These are phyloP conservation scores for Limnephilus lunatus DNA, from an alignment of 2,888 invertebrate species.

Conservation along the genomic window DNA sequence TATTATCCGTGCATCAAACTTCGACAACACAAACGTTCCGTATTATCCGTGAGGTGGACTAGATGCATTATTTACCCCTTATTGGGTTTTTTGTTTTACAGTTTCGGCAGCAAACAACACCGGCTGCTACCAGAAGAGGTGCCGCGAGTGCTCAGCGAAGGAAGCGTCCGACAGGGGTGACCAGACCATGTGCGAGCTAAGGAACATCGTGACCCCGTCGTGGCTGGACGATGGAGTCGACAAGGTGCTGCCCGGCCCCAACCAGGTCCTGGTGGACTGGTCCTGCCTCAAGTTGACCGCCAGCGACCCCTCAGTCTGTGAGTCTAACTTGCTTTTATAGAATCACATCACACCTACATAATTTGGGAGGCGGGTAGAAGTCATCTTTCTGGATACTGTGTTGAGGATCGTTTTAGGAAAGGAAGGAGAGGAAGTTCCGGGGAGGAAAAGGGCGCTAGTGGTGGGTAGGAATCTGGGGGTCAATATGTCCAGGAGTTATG, in stretches of 20 bases:
- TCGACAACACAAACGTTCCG: too few relatives aligned
- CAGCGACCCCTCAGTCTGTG: conserved; percentile 53
- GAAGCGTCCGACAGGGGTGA: background rate
- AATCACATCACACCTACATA: too few relatives aligned
- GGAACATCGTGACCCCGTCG: conserved; percentile 33
- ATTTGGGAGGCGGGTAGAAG: too few relatives aligned
- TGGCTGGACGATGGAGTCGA: conserved; percentile 41
- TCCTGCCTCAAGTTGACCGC: conserved; percentile 62
- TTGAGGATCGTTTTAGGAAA: too few relatives aligned
- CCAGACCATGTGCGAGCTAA: conserved; percentile 50
- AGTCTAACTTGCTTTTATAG: background rate
- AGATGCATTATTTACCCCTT: too few relatives aligned
- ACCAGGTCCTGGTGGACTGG: conserved; percentile 40
- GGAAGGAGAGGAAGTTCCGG: too few relatives aligned
- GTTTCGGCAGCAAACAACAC: conserved; percentile 14
- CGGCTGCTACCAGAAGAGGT: conserved; percentile 55
- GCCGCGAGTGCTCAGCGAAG: conserved; percentile 55
- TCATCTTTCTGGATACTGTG: too few relatives aligned
- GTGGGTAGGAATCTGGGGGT: too few relatives aligned
- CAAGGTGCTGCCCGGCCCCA: background rate
- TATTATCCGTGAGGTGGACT: too few relatives aligned
- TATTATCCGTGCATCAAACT: too few relatives aligned
- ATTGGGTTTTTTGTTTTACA: background rate
- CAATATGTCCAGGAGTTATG: too few relatives aligned
- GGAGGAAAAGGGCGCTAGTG: too few relatives aligned